Percentiles rank a stretch among this genome's conserved stretches.
These are phyloP conservation scores for Menura novaehollandiae DNA, from an alignment of 2,113 vertebrate genomes.

Conservation along the genomic window DNA sequence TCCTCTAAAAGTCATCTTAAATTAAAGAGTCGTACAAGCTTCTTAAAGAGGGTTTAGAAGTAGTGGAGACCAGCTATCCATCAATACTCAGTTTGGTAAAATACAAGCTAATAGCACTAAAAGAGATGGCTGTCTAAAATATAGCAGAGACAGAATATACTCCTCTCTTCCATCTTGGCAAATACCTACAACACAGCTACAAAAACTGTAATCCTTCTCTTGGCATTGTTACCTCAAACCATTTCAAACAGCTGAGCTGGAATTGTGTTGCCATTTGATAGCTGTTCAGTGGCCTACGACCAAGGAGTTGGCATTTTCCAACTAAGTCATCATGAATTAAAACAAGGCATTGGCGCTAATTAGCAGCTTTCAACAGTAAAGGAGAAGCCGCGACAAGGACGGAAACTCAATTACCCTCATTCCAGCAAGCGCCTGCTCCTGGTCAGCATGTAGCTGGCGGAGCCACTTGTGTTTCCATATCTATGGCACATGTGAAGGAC, in stretches of 20 bases:
- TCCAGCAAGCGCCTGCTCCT: background rate
- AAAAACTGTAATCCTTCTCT: background rate
- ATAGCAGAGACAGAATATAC: background rate
- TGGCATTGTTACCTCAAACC: background rate
- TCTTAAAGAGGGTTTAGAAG: background rate
- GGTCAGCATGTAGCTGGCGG: background rate
- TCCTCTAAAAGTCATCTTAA: background rate
- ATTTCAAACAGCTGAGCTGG: background rate
- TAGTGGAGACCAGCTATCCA: background rate
- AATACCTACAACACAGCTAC: background rate
- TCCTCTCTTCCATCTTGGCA: background rate
- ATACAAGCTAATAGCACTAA: background rate
- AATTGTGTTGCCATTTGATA: background rate
- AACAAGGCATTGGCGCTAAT: background rate
- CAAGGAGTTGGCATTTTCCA: background rate
- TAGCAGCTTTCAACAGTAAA: slow-evolving; percentile 32
- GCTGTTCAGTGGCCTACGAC: background rate
- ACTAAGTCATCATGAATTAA: background rate
- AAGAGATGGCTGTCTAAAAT: background rate
- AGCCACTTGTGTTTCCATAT: background rate
- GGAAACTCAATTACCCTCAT: background rate
- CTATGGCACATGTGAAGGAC: fast-evolving
- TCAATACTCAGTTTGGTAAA: background rate
- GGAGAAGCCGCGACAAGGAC: background rate
- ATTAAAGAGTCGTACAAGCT: background rate